Evolutionary conservation across 2,797 vertebrate genomes (phyloP).

Genomic region (Telmatherina bonti): DNA sequence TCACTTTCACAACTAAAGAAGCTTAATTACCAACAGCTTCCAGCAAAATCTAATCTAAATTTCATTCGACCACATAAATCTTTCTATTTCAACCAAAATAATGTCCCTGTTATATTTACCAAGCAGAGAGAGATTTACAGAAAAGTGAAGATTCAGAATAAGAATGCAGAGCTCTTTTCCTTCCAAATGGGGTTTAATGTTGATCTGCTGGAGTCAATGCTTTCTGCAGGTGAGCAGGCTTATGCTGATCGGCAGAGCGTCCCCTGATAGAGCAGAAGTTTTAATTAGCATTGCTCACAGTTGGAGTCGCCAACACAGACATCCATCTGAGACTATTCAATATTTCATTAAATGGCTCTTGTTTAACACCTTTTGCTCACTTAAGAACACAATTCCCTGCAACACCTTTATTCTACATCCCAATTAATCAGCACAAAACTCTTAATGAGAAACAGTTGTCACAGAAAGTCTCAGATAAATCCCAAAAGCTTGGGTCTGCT

Average conservation of each 20-base stretch:
- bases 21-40: no score
- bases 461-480: conserved; percentile 49
- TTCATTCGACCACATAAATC: no score
- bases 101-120: no score
- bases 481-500: conserved; percentile 31
- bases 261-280: conserved; percentile 75
- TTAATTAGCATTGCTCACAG: conserved; percentile 83
- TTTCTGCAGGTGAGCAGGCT: conserved; percentile 49
- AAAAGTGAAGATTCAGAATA: background rate
- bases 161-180: background rate
- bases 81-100: no score
- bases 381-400: conserved; percentile 72
- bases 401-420: conserved; percentile 73
- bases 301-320: conserved; percentile 79
- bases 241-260: conserved; percentile 39
- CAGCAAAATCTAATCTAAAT: no score
- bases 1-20: no score
- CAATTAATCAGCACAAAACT: conserved; percentile 78
- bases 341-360: conserved; percentile 85
- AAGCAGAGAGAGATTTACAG: no score
- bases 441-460: conserved; percentile 74
- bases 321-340: conserved; percentile 80
- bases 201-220: conserved; percentile 58
- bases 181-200: conserved; percentile 45
- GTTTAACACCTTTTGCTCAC: conserved; percentile 77